A percentile compares a stretch with the other conserved stretches of the same genome.
Conservation (phyloP, 92 coral and sea anemone genomes). For the Siderastrea siderea region DNA sequence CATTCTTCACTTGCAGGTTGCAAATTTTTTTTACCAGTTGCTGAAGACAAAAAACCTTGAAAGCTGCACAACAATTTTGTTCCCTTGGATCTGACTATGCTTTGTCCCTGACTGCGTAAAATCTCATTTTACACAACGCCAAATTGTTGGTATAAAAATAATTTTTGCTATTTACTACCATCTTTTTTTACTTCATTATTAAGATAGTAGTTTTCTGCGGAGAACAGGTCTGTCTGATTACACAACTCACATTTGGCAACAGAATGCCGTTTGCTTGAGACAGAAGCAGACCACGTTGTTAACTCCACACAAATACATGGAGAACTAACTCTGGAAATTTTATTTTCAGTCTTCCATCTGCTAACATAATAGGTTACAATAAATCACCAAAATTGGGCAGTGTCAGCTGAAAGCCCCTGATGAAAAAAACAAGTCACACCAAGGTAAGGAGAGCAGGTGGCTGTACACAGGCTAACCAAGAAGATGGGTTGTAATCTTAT, state of each 20-base stretch:
- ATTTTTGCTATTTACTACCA: slow-evolving; percentile 6
- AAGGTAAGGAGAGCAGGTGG: no score
- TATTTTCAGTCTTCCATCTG: slow-evolving; percentile 7
- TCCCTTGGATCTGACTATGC: neutral
- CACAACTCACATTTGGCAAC: neutral
- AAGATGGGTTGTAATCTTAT: no score
- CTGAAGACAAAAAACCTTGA: neutral
- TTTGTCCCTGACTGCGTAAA: neutral
- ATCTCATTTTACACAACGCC: slow-evolving; percentile 31
- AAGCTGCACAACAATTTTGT: slow-evolving; percentile 9
- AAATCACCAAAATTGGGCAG: no score
- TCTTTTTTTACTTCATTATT: neutral
- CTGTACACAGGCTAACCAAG: no score
- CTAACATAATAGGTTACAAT: neutral
- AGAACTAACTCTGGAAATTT: neutral
- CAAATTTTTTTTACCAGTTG: neutral
- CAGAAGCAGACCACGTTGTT: neutral
- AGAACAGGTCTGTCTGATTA: slow-evolving; percentile 6
- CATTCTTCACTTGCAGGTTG: neutral
- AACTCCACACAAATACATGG: slow-evolving; percentile 3
- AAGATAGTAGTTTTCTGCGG: neutral
- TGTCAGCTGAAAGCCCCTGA: no score
- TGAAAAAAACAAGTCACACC: no score
- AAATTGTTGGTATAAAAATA: slow-evolving; percentile 40
- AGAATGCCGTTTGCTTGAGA: neutral